phyloP scores from a whole-genome alignment of 2,888 invertebrate genomes.

The Aphrophora alni region DNA sequence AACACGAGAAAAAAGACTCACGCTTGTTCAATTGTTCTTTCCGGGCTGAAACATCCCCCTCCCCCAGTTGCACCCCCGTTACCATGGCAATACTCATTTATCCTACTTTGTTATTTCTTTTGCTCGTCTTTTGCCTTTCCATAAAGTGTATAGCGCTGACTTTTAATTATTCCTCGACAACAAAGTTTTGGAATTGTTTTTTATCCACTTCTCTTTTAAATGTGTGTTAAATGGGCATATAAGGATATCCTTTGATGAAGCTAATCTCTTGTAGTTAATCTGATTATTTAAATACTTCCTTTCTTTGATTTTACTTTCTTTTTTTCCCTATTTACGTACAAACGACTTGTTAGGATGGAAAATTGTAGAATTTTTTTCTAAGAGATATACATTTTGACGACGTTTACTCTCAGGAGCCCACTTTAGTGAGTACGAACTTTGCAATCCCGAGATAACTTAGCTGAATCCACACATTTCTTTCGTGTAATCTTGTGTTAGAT shows the following conservation, averaged over 20 bases:
- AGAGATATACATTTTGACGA: no score
- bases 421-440: no score
- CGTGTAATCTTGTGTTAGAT: no score
- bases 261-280: not conserved
- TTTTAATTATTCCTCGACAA: not conserved
- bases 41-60: not conserved
- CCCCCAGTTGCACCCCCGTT: not conserved
- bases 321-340: no score
- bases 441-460: no score
- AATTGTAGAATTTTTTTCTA: no score
- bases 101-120: slow-evolving; percentile 9
- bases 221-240: not conserved
- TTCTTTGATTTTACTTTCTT: no score
- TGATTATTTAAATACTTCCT: no score
- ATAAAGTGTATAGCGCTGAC: not conserved
- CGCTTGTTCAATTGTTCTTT: not conserved
- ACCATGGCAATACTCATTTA: not conserved
- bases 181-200: not conserved
- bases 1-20: slow-evolving; percentile 9
- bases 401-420: no score
- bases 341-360: no score
- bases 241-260: not conserved
- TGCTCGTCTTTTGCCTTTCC: not conserved
- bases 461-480: no score
- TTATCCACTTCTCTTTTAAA: not conserved